Evolutionary conservation across 2,113 vertebrate genomes (phyloP), one percentile per base, ranked within the genome.

Genomic region (Laticauda colubrina): DNA sequence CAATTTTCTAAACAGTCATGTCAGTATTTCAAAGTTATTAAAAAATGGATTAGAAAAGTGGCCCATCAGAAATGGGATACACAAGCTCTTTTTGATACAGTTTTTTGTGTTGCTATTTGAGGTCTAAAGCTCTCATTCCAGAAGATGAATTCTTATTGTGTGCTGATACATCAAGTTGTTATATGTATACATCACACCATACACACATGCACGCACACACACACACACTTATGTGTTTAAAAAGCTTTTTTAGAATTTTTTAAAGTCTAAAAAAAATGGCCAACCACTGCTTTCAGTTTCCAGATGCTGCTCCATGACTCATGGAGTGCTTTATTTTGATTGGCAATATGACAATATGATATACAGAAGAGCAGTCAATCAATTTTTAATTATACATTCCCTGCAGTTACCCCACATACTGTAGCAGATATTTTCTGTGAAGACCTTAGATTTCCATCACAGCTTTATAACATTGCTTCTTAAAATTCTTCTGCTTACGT

Each of bases 21-120:
- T 51, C 93, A 45, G 29, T 93, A 54, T 93, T 95, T 90, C 61
- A 48, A 57, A 0, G 0, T 93, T 95, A 93, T 96, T 95, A 91
- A 95, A 93, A 92, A 11, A 34, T 3, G 4, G 2, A 3, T 54
- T 88, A 89, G 0, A 64, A 93, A 53, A 48, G 91, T 91, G 92
- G 88, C 9, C 88, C 91, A 90, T 69, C 11, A 5, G 75, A 55
- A 89, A 55, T 0, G 55, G 45, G 91, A 64, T 86, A 51, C 55
- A 45, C 81, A 21, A 51, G 29, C 29, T 75, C 7, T 90, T 2
- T 88, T 24, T 51, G 20, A 5, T 8, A 0, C 21, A 61, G 6
- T 89, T 93, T 94, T 43, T 69, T 92, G 61, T 45, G 23, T 55
- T 0, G 0, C 0, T 48, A 4, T 94, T 85, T 23, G 1, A 86